phyloP scores from a whole-genome alignment of 2,888 invertebrate species.

The Prosapia bicincta region DNA sequence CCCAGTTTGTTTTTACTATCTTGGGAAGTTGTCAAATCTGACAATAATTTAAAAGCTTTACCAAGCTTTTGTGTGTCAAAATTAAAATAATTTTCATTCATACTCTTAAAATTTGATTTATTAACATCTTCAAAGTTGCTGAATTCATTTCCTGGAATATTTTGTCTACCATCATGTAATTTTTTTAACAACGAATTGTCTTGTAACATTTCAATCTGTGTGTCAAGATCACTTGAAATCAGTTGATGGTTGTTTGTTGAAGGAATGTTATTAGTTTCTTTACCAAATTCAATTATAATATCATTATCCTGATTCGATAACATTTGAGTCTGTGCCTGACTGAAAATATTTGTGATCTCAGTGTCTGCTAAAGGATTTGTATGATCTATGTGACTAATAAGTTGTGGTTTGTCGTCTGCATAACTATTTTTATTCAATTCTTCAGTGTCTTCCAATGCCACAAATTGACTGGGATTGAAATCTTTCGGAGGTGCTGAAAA shows the following conservation, averaged over 20 bases:
- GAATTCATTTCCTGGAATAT: neutral
- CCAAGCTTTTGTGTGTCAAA: neutral
- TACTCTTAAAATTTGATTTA: neutral
- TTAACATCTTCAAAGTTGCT: neutral
- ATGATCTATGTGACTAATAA: neutral
- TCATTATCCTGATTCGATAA: neutral
- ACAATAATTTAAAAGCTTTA: neutral
- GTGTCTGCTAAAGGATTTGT: neutral
- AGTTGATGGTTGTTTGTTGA: no score
- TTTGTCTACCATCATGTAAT: neutral
- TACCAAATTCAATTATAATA: neutral
- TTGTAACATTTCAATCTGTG: neutral
- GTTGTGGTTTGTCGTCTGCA: neutral
- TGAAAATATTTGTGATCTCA: neutral
- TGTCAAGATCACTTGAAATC: neutral
- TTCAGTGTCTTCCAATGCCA: neutral
- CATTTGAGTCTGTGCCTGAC: neutral
- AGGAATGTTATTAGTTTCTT: neutral
- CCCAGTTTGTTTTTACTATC: neutral
- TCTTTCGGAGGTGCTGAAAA: no score
- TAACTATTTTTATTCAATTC: neutral
- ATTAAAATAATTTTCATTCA: neutral
- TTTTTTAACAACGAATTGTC: neutral
- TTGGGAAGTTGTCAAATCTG: neutral
- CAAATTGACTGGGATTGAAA: neutral